phyloP scores from a whole-genome alignment of 2,888 invertebrate genomes.

The Papilio demoleus region DNA sequence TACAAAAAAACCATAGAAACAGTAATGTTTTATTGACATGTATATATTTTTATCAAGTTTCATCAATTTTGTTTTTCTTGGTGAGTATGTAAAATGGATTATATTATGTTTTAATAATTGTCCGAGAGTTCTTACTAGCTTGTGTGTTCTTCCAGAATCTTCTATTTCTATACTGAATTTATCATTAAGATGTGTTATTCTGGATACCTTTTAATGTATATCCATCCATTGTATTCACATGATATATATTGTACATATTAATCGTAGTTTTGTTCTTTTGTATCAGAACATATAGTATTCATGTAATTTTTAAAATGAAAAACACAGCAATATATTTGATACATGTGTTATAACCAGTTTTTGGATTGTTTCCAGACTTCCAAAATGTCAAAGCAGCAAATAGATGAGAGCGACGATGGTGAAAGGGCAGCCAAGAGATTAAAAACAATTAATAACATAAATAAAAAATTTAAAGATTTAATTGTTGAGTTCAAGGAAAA shows the following conservation, averaged over 20 bases:
- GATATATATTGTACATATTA: too few relatives aligned
- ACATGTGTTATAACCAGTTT: too few relatives aligned
- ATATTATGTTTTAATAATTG: conserved; percentile 56
- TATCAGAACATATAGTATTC: too few relatives aligned
- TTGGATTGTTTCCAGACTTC: conserved; percentile 49
- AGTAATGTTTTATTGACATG: conserved; percentile 54
- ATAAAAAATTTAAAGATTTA: conserved; percentile 65
- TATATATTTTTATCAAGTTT: conserved; percentile 59
- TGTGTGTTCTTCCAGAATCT: too few relatives aligned
- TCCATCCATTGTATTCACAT: too few relatives aligned
- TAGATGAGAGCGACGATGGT: conserved; percentile 43
- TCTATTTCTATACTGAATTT: too few relatives aligned
- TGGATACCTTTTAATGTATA: too few relatives aligned
- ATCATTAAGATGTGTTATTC: too few relatives aligned
- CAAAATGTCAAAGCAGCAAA: conserved; percentile 42
- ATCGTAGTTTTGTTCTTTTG: too few relatives aligned
- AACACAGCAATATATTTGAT: too few relatives aligned
- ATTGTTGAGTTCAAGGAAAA: conserved; percentile 65
- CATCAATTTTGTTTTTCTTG: conserved; percentile 71
- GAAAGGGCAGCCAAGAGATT: conserved; percentile 59
- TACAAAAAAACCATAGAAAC: conserved; percentile 63
- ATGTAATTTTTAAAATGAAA: too few relatives aligned
- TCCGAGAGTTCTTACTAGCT: too few relatives aligned
- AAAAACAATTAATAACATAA: conserved; percentile 61
- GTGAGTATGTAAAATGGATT: conserved; percentile 49